Evolutionary conservation across 2,888 invertebrate species (phyloP).

Genomic region (Norana najaformis): DNA sequence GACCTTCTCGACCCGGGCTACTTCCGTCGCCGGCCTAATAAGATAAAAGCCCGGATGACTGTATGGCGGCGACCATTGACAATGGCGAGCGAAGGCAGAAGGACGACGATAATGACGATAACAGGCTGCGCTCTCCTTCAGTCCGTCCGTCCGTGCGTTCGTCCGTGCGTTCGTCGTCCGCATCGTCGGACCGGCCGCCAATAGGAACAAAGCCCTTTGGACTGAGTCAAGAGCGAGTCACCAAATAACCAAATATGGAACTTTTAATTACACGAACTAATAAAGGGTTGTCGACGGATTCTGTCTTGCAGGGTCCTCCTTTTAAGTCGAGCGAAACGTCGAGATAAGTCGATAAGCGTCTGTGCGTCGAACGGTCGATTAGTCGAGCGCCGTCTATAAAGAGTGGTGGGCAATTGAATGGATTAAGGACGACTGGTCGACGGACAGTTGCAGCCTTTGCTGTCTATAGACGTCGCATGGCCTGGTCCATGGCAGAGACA

Average conservation of each 20-base stretch:
- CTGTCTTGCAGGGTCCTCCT: neutral
- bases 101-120: neutral
- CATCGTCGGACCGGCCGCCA: neutral
- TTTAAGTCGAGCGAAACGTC: neutral
- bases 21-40: neutral
- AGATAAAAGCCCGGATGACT: conserved; percentile 13
- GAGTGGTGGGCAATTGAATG: neutral
- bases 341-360: neutral
- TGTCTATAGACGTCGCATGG: neutral
- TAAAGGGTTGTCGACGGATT: neutral
- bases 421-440: neutral
- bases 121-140: neutral
- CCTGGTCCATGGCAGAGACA: neutral
- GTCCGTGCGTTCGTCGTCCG: neutral
- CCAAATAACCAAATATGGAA: neutral
- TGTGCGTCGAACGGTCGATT: neutral
- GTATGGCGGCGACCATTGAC: conserved; percentile 13
- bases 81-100: neutral
- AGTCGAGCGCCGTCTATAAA: neutral
- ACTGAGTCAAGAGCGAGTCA: neutral
- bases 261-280: conserved; percentile 13
- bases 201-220: neutral
- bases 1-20: neutral
- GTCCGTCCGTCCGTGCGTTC: neutral
- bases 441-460: neutral